Evolutionary conservation across 2,888 invertebrate genomes (phyloP), one percentile per base, ranked within the genome.

Genomic region (Drosophila suboccidentalis): DNA sequence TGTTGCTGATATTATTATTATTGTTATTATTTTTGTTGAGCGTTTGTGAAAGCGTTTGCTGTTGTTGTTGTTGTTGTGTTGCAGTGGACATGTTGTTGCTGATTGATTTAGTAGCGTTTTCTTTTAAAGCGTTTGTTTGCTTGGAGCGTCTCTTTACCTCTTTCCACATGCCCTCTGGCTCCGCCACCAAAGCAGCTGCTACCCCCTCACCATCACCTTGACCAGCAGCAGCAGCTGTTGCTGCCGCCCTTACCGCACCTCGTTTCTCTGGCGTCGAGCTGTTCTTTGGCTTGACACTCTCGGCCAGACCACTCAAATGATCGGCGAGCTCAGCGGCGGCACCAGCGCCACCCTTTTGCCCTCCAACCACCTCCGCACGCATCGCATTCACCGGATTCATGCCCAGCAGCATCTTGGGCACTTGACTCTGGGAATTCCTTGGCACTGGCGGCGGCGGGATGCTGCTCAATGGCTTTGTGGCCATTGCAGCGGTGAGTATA

Each of bases 401-500:
- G 15, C 80, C 76, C 78, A 83, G 67, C 74, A 90, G 66, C 82
- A 91, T 82, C 41, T 80, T 85, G 34, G 90, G 87, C 66, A 90
- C 84, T 50, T 85, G 63, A 79, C 91, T 93, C 75, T 93, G 93
- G 70, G 94, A 92, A 61, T 94, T 94, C 93, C 95, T 94, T 47
- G 96, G 95, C 87, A 96, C 89, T 13, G 96, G 96, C 41, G 91
- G 91, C 32, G 95, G 95, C 2, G 96, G 96, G 77, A 96, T 95
- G 63, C 95, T 94, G 13, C 94, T 91, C 69, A 96, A 93, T 46
- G 96, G 93, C 73, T 94, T 94, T 4, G 95, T 80, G 17, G 91
- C 92, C 92, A 92, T 91, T 50, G 79, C 79, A 54, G 90, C 80
- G 51, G 88, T 94, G 11, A 95, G 94, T 74, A 91, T 90, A 62